Evolutionary conservation across 1,140 invertebrate species (phyloP).

Genomic region (Mylabris phalerata): DNA sequence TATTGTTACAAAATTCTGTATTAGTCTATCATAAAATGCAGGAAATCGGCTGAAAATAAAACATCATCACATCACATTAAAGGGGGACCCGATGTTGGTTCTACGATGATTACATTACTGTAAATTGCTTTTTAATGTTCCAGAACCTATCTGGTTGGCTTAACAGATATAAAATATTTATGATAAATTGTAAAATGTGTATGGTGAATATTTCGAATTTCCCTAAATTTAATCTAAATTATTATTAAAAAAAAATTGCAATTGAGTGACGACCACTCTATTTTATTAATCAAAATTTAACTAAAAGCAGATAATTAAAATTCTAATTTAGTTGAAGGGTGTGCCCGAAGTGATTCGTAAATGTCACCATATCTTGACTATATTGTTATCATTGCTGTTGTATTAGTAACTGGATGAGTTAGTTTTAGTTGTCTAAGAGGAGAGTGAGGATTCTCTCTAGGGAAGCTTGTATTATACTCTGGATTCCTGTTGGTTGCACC

Average conservation of each 20-base stretch:
- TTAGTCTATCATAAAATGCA: not conserved
- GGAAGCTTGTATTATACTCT: too few species aligned
- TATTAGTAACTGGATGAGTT: too few species aligned
- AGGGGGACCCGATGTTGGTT: not conserved
- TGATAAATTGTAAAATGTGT: conserved; percentile 5
- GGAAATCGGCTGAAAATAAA: not conserved
- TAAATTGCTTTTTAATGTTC: conserved; percentile 17
- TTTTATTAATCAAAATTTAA: not conserved
- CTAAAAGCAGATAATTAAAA: not conserved
- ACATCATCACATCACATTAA: not conserved
- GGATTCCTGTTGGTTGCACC: too few species aligned
- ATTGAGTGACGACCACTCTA: not conserved
- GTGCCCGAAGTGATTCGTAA: conserved; percentile 2
- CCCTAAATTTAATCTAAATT: not conserved
- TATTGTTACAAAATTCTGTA: not conserved
- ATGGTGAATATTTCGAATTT: conserved; percentile 11
- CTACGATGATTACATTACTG: conserved; percentile 15
- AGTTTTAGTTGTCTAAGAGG: too few species aligned
- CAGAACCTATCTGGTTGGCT: conserved; percentile 11
- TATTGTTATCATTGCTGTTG: too few species aligned
- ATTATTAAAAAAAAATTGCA: not conserved
- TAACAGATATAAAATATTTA: conserved; percentile 15
- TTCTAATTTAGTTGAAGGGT: not conserved
- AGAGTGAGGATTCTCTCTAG: too few species aligned
- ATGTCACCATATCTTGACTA: not conserved